Base-by-base conservation (phyloP, 1,140 invertebrate genomes). In the Cydia pomonella region DNA sequence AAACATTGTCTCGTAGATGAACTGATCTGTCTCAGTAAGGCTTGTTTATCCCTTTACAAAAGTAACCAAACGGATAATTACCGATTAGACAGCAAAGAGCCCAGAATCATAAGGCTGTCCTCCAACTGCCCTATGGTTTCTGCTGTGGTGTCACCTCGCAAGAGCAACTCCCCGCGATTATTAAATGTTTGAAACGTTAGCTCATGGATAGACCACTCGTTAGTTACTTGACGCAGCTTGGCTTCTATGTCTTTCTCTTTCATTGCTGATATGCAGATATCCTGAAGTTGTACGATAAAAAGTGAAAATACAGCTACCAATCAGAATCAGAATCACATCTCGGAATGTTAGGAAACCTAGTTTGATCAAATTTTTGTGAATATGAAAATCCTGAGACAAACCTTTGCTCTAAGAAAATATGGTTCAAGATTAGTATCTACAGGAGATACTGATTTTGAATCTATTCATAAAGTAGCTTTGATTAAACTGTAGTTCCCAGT, bases 161-260 rank as follows among this genome's bases (percentile, higher is more conserved):
- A 93, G 64, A 99, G 92, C 4, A 99, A 92, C 91, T 99, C 98
- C 0, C 98, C 98, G 27, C 98, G 94, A 87, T 98, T 98, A 91
- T 99, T 99, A 85, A 99, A 99, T 1, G 96, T 96, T 94, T 97
- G 97, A 88, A 99, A 99, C 0, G 97, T 98, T 50, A 99, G 94
- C 85, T 99, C 97, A 82, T 98, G 97, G 0, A 96, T 95, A 0
- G 97, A 97, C 98, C 98, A 99, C 89, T 99, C 98, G 83, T 97
- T 98, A 3, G 98, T 98, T 0, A 99, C 98, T 92, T 97, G 97
- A 74, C 98, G 95, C 18, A 99, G 89, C 90, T 99, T 99, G 0
- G 97, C 98, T 94, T 99, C 98, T 79, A 99, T 99, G 86, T 99
- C 98, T 84, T 98, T 97, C 89, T 99, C 98, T 93, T 99, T 99